Conservation (phyloP, 2,888 invertebrate species). For the Heliconius charithonia region DNA sequence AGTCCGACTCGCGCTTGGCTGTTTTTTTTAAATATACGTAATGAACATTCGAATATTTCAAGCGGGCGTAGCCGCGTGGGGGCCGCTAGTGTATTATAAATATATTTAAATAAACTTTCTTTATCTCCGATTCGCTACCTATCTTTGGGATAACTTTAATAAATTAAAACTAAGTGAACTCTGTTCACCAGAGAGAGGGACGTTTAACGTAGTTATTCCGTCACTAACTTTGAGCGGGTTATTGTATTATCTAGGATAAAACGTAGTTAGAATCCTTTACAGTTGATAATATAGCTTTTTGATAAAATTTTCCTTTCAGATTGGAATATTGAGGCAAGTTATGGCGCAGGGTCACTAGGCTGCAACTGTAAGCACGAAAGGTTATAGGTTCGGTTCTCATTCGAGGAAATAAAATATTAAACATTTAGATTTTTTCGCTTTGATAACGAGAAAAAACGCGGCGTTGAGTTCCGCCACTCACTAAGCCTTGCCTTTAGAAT, state of each 20-base stretch:
- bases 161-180: conserved; percentile 16
- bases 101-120: not conserved
- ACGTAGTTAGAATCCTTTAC: conserved; percentile 10
- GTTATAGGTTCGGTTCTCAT: too few species aligned
- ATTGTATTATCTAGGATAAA: conserved; percentile 26
- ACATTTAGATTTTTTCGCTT: too few species aligned
- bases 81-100: too few species aligned
- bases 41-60: too few species aligned
- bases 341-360: not conserved
- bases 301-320: not conserved
- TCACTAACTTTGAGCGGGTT: conserved; percentile 23
- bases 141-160: conserved; percentile 3
- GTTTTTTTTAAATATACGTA: too few species aligned
- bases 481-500: too few species aligned
- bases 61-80: too few species aligned
- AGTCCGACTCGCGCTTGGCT: too few species aligned
- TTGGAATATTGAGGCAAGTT: not conserved
- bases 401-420: too few species aligned
- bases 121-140: not conserved
- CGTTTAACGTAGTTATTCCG: conserved; percentile 25
- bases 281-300: not conserved
- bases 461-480: too few species aligned
- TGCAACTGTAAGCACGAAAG: too few species aligned
- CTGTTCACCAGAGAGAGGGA: conserved; percentile 11
- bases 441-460: too few species aligned